Conservation (phyloP, 2,888 invertebrate genomes). For the Germaria angustata region DNA sequence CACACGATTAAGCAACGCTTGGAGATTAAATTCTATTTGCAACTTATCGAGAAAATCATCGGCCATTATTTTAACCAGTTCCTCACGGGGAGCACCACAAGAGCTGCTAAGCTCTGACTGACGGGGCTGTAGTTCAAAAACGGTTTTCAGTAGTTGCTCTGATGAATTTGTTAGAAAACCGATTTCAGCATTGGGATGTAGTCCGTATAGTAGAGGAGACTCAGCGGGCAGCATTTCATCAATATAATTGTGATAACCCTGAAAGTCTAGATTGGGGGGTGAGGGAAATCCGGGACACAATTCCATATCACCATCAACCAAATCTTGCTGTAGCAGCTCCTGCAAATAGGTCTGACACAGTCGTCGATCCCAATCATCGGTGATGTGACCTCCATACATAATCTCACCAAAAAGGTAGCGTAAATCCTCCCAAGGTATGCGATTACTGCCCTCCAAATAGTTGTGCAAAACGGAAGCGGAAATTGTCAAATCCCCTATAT, state of each 20-base stretch:
- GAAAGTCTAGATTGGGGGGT: slow-evolving; percentile 93
- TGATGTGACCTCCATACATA: slow-evolving; percentile 98
- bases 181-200: slow-evolving; percentile 97
- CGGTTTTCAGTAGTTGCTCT: slow-evolving; percentile 89
- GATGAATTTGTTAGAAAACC: slow-evolving; percentile 94
- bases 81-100: slow-evolving; percentile 88
- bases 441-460: slow-evolving; percentile 93
- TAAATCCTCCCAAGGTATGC: slow-evolving; percentile 96
- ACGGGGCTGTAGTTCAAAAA: slow-evolving; percentile 94
- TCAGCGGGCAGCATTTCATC: slow-evolving; percentile 92
- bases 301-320: slow-evolving; percentile 91
- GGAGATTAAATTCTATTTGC: slow-evolving; percentile 93
- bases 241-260: slow-evolving; percentile 92
- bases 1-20: slow-evolving; percentile 90
- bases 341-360: slow-evolving; percentile 92
- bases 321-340: slow-evolving; percentile 92
- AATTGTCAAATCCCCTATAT: slow-evolving; percentile 93
- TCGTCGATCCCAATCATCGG: slow-evolving; percentile 96
- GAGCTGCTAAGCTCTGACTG: slow-evolving; percentile 82
- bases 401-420: slow-evolving; percentile 97
- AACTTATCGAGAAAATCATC: slow-evolving; percentile 95
- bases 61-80: slow-evolving; percentile 86
- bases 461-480: slow-evolving; percentile 94
- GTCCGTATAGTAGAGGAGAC: slow-evolving; percentile 93
- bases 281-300: slow-evolving; percentile 92